Base-by-base conservation (phyloP, 1,140 invertebrate species). In the Wasmannia auropunctata region DNA sequence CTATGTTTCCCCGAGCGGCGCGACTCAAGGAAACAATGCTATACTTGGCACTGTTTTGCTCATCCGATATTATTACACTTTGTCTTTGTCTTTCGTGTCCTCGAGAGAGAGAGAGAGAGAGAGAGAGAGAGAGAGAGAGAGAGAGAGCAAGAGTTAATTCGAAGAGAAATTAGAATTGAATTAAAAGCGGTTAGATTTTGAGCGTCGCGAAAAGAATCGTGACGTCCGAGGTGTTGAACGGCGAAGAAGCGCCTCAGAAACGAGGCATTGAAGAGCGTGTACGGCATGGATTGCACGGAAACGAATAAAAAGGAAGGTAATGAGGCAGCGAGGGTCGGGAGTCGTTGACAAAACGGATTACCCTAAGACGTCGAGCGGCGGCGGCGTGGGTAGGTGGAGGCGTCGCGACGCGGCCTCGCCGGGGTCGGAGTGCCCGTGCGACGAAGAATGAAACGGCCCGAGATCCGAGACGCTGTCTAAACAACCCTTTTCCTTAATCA, bases 401-500 rank as follows among this genome's bases (percentile, higher is more conserved):
- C 87, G 74, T 37, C 83, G 63, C 46, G 62, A 77, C 67, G 77
- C 31, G 51, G 56, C 56, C 54, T 81, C 81, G 76, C 6, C 69
- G 69, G 56, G 88, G 69, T 40, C 67, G 76, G 51, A 62, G 62
- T 67, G 31, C 51, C n/a, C 54, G 86, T 88, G 87, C 67, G 80
- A 25, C 34, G 88, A 92, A 89, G 88, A 92, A 92, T 83, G 89
- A 93, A 94, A 94, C 90, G 91, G 92, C 69, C 86, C 88, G 88
- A 87, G 90, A 93, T 92, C 90, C 88, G 86, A 88, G 77, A 86
- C 92, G 92, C 90, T 94, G 93, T 94, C 93, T 93, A 95, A 95
- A 95, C 93, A 95, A 94, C 94, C 94, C 94, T 94, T 94, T 94
- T 93, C 93, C 94, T 94, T 95, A 94, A 95, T 94, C 93, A 94